These are phyloP conservation scores for Sakesphorus luctuosus DNA, from an alignment of 2,113 vertebrate species.

Conservation along the genomic window DNA sequence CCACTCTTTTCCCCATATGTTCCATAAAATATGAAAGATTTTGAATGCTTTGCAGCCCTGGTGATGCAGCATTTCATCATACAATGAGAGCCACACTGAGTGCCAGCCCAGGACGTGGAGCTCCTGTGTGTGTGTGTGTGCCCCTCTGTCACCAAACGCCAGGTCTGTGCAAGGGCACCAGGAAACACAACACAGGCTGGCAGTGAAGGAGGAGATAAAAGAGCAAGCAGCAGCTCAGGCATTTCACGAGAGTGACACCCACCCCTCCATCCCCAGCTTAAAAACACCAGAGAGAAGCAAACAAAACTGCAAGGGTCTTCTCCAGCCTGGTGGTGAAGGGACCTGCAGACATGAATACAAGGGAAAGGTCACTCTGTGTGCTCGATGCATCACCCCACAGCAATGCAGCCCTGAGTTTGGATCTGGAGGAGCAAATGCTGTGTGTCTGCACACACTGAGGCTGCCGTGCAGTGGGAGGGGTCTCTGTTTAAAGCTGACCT, in stretches of 20 bases:
- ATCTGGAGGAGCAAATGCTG: neutral
- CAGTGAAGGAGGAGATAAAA: neutral
- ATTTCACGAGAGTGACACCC: neutral
- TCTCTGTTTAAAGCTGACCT: neutral
- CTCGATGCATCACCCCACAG: neutral
- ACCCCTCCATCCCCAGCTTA: neutral
- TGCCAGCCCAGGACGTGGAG: neutral
- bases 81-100: fast-evolving
- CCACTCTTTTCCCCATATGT: neutral
- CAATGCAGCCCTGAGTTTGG: neutral
- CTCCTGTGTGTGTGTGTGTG: fast-evolving
- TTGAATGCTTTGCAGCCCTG: neutral
- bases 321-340: neutral
- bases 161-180: neutral
- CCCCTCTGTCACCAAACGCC: neutral
- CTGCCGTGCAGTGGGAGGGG: neutral
- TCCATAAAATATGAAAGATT: neutral
- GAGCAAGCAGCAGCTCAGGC: neutral
- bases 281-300: neutral
- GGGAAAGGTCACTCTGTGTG: neutral
- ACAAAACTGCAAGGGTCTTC: neutral
- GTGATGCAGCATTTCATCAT: neutral
- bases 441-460: neutral
- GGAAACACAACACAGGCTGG: neutral
- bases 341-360: neutral